Evolutionary conservation across 2,888 invertebrate species (phyloP).

Genomic region (Trilocha varians): DNA sequence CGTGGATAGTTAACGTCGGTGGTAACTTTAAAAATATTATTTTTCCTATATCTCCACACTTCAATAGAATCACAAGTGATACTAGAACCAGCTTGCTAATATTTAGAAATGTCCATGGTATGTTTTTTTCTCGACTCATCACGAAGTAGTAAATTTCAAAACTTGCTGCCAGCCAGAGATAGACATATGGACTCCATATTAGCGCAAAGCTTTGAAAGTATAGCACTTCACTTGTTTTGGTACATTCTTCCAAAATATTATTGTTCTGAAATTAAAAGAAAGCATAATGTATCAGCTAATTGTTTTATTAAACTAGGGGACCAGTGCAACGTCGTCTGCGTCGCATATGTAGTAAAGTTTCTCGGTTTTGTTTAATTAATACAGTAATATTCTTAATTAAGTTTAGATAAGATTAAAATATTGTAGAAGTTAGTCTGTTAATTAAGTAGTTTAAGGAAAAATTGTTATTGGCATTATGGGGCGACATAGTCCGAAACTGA

Average conservation of each 20-base stretch:
- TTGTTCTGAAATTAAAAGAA: neutral
- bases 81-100: slow-evolving; percentile 80
- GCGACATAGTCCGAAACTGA: too few relatives aligned
- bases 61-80: slow-evolving; percentile 76
- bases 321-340: too few relatives aligned
- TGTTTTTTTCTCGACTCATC: slow-evolving; percentile 81
- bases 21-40: slow-evolving; percentile 69
- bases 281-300: too few relatives aligned
- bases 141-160: slow-evolving; percentile 82
- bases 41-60: slow-evolving; percentile 78
- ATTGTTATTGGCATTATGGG: too few relatives aligned
- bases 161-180: slow-evolving; percentile 82
- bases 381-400: too few relatives aligned
- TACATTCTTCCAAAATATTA: neutral
- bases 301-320: too few relatives aligned
- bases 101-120: slow-evolving; percentile 84
- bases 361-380: too few relatives aligned
- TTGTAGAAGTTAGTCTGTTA: too few relatives aligned
- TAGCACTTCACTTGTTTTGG: neutral
- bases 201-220: neutral
- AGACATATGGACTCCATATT: slow-evolving; percentile 88
- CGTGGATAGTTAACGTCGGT: slow-evolving; percentile 75
- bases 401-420: too few relatives aligned
- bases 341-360: too few relatives aligned
- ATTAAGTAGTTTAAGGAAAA: too few relatives aligned